Base-by-base conservation (phyloP, 2,888 invertebrate species). In the Melieria omissa region DNA sequence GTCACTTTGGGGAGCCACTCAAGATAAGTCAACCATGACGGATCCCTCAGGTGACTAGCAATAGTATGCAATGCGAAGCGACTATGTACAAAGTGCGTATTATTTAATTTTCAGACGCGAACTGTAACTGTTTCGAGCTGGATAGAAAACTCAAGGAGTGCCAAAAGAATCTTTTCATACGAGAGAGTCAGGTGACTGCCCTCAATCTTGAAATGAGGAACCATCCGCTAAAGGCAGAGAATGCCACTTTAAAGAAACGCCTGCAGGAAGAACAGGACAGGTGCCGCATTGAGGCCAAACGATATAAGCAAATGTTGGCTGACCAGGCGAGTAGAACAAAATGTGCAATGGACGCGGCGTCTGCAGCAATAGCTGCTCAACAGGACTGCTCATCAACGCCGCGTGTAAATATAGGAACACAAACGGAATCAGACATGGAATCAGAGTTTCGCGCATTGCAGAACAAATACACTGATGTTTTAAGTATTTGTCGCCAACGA, bases 201-300 rank as follows among this genome's bases (percentile, higher is more conserved):
- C 73, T 85, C 0, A 80, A 77, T 3, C 79, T 85, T 73, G 81
- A 86, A 75, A 65, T 84, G 4, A 83, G 82, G 73, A 80, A 80
- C 70, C 83, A 86, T 78, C 85, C 86, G 0, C 71, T 85, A 0
- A 85, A 84, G 70, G 79, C 81, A 4, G 85, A 86, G 72, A 83
- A 82, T 68, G 81, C 80, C 0, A 73, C 69, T 12, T 74, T 86
- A 0, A 83, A 80, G 52, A 83, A 83, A 60, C 79, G 83, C 4
- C 71, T 86, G 0, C 74, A 78, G 29, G 85, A 85, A 4, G 83
- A 84, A 62, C 82, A 85, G 64, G 79, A 80, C 0, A 82, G 80
- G 55, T 74, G 80, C 2, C 80, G 80, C 0, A 73, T 71, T 29
- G 86, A 86, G 73, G 67, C 84, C 0, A 81, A 81, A 70, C 81